Evolutionary conservation across 2,113 vertebrate genomes (phyloP), one percentile per base, ranked within the genome.

Genomic region (Marmota flaviventris): DNA sequence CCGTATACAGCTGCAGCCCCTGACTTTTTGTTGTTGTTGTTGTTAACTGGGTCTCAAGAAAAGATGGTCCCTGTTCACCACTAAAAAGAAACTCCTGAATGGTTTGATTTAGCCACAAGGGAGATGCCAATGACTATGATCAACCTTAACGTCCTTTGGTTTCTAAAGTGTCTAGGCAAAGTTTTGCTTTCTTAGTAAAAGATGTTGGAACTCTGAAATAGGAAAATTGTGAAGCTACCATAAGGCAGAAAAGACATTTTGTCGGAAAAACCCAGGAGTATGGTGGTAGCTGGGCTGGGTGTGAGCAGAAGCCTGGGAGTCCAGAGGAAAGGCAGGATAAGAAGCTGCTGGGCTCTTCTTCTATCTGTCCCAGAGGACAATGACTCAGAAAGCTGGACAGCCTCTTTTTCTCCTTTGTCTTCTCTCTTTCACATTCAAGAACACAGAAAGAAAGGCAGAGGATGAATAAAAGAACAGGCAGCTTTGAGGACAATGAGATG

Each of bases 401-500:
- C 58, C 17, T 67, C 0, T 0, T 84, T 67, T 87, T 84, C 51
- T 27, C 17, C 78, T 96, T 88, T 65, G 81, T 27, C 67, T 96
- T 32, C 4, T 76, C 73, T 37, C 90, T 22, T 48, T 27, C 56
- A n/a, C 32, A 0, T 69, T 87, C 39, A 84, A 65, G 9, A 27
- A 67, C 48, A 39, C 65, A 89, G 69, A 87, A 87, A 91, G 81
- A 42, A 39, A 92, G 42, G 69, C 89, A 76, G 85, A 6, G 0
- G 37, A 42, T 14, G 73, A 94, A 65, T 25, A 84, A 67, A 91
- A 76, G 85, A 34, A 67, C 45, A 88, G 48, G 85, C 79, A 84
- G 75, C 70, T 89, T 70, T 42, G 85, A 95, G 27, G 91, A 97
- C 37, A 91, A 76, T 48, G 89, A 96, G 94, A 86, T 83, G 97